A percentile compares a stretch with the other conserved stretches of the same genome.
These are phyloP conservation scores for Spea hammondii DNA, from an alignment of 2,797 vertebrate genomes.

Conservation along the genomic window DNA sequence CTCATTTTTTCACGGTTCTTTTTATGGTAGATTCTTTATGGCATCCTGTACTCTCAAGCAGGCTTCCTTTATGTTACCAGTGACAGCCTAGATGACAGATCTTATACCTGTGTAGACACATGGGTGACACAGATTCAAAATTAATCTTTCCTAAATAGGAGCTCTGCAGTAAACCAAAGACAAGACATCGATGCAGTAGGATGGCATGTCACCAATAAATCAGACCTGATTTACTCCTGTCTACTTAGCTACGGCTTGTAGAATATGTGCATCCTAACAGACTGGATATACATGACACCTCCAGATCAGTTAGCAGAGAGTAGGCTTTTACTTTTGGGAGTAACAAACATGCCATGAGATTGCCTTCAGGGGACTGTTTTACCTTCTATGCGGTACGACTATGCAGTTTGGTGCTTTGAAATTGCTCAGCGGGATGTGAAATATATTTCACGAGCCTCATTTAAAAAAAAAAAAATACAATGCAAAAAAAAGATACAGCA, in stretches of 20 bases:
- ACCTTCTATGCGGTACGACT: conserved; percentile 42
- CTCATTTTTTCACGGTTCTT: conserved; percentile 38
- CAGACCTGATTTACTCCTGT: conserved; percentile 52
- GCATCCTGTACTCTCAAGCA: conserved; percentile 41
- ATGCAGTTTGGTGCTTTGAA: conserved; percentile 50
- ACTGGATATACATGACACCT: conserved; percentile 52
- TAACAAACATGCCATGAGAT: conserved; percentile 51
- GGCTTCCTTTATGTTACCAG: conserved; percentile 41
- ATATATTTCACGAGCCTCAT: conserved; percentile 28
- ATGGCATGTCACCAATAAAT: conserved; percentile 53
- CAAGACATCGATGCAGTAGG: conserved; percentile 52
- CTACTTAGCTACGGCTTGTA: conserved; percentile 47
- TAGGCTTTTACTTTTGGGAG: conserved; percentile 47
- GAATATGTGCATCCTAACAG: conserved; percentile 50
- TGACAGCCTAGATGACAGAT: background rate
- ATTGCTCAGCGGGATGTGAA: conserved; percentile 42
- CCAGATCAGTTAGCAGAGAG: conserved; percentile 50
- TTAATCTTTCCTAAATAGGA: conserved; percentile 53
- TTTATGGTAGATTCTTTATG: conserved; percentile 54
- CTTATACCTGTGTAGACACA: conserved; percentile 28
- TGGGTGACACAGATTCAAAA: conserved; percentile 52
- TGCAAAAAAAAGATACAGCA: background rate
- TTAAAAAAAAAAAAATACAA: background rate
- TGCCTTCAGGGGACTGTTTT: conserved; percentile 46
- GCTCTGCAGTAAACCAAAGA: conserved; percentile 53